phyloP scores from a whole-genome alignment of 1,140 invertebrate species.

The Ceratosolen solmsi region DNA sequence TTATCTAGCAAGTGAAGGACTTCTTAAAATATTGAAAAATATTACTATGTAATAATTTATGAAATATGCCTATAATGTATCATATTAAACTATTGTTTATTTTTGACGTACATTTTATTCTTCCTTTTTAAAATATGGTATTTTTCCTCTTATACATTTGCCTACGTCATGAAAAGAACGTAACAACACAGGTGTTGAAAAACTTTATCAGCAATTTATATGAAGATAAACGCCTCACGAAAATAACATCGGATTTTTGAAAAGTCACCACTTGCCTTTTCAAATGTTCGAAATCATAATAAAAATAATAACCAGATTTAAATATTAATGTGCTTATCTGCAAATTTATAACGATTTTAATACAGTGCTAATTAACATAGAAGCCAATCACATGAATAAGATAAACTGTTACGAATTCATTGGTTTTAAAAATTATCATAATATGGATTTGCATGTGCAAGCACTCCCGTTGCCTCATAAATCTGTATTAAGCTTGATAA shows the following conservation, averaged over 20 bases:
- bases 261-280: not conserved
- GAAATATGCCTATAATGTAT: conserved; percentile 5
- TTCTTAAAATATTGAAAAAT: conserved; percentile 21
- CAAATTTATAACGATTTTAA: not conserved
- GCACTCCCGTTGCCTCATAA: too few relatives aligned
- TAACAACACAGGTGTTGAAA: conserved; percentile 24
- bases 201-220: conserved; percentile 11
- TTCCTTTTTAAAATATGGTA: conserved; percentile 21
- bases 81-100: conserved; percentile 27
- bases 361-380: not conserved
- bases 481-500: not conserved
- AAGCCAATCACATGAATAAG: not conserved
- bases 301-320: conserved; percentile 15
- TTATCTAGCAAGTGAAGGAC: conserved; percentile 29
- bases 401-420: not conserved
- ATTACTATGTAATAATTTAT: conserved; percentile 4
- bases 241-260: conserved; percentile 5
- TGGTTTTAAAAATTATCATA: too few relatives aligned
- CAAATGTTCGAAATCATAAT: not conserved
- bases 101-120: not conserved
- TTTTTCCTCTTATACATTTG: conserved; percentile 26
- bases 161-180: conserved; percentile 2
- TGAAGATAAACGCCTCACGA: not conserved
- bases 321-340: not conserved
- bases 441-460: too few relatives aligned